These are phyloP conservation scores for Lophochroa leadbeateri DNA, from an alignment of 2,113 vertebrate species.

Conservation along the genomic window DNA sequence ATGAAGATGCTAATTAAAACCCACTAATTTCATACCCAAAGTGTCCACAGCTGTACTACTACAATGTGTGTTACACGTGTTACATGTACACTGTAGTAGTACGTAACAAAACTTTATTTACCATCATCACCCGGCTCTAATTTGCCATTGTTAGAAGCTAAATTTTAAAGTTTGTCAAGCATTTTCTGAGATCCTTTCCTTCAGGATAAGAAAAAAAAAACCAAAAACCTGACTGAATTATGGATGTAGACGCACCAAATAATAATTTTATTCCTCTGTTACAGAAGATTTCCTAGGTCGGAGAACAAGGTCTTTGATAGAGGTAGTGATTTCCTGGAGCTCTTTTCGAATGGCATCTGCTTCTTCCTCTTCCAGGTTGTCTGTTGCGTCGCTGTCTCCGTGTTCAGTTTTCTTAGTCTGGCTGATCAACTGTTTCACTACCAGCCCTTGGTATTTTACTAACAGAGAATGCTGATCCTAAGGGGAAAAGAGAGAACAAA, in stretches of 20 bases:
- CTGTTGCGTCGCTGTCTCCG: slow-evolving; percentile 59
- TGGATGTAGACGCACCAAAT: background rate
- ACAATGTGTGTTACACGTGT: background rate
- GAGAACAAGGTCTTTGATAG: slow-evolving; percentile 88
- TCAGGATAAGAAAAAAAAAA: background rate
- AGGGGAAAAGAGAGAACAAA: background rate
- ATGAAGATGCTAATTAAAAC: background rate
- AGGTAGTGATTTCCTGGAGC: slow-evolving; percentile 79
- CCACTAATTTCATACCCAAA: background rate
- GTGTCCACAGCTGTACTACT: background rate
- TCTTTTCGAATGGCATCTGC: slow-evolving; percentile 75
- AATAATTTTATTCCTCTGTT: slow-evolving; percentile 82
- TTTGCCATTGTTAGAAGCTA: background rate
- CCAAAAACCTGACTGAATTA: background rate
- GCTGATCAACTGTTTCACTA: slow-evolving; percentile 89
- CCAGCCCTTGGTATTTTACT: slow-evolving; percentile 87
- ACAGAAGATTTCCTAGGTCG: slow-evolving; percentile 82
- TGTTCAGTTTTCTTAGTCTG: slow-evolving; percentile 82
- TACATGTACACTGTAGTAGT: background rate
- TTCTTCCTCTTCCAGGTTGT: slow-evolving; percentile 68
- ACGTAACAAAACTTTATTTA: background rate
- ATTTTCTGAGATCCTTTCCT: background rate
- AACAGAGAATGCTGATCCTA: slow-evolving; percentile 91
- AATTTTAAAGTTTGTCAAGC: background rate
- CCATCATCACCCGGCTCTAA: background rate